Evolutionary conservation across 2,113 vertebrate species (phyloP).

Genomic region (Pedionomus torquatus): DNA sequence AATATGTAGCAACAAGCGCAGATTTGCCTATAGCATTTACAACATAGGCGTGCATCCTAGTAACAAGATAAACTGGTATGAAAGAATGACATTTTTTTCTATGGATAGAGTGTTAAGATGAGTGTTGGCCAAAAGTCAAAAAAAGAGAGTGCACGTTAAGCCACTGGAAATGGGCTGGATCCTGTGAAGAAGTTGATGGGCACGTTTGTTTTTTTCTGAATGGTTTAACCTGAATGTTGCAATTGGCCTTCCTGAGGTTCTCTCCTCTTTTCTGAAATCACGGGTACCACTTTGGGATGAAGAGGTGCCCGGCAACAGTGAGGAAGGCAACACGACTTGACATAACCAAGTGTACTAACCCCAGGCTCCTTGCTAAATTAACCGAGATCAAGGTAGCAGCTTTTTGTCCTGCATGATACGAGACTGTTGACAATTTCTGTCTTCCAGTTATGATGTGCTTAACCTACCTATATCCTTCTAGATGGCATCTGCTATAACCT

Average conservation of each 20-base stretch:
- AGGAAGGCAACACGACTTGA: neutral
- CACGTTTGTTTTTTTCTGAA: neutral
- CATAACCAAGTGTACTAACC: neutral
- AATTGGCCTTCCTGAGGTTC: neutral
- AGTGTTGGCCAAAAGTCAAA: neutral
- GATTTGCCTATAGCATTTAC: neutral
- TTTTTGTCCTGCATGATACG: neutral
- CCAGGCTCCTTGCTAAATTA: neutral
- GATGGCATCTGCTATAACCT: slow-evolving; percentile 21
- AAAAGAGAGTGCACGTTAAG: neutral
- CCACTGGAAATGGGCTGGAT: neutral
- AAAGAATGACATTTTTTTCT: neutral
- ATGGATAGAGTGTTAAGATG: neutral
- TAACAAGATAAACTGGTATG: neutral
- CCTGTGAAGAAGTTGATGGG: neutral
- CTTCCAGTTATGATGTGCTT: neutral
- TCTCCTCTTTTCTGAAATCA: neutral
- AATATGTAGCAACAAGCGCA: neutral
- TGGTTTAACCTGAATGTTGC: neutral
- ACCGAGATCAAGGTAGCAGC: neutral
- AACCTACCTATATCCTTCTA: neutral
- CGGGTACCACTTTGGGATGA: neutral
- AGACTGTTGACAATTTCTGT: neutral
- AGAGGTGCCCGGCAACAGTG: neutral
- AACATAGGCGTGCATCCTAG: neutral